phyloP scores from a whole-genome alignment of 1,140 invertebrate species.

The Doryteuthis pealeii region DNA sequence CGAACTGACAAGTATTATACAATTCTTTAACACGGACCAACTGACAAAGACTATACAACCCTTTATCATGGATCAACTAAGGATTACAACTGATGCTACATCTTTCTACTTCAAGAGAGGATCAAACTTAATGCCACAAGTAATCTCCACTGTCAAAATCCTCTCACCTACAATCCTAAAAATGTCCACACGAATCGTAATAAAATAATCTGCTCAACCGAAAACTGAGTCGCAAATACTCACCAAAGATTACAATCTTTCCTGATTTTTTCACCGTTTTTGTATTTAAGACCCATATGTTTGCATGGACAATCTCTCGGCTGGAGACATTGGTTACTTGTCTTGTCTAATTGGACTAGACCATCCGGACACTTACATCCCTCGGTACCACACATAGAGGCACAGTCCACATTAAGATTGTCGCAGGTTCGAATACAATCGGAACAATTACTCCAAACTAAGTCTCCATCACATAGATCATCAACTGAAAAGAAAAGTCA shows the following conservation, averaged over 20 bases:
- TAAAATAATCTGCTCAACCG: too few species aligned
- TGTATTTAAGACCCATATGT: constrained; percentile 61
- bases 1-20: too few species aligned
- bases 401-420: constrained; percentile 17
- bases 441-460: constrained; percentile 17
- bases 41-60: too few species aligned
- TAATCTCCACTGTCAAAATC: too few species aligned
- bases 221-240: constrained; percentile 40
- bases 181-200: too few species aligned
- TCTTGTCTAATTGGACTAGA: neutral
- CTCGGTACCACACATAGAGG: neutral
- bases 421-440: constrained; percentile 17
- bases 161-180: too few species aligned
- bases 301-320: neutral
- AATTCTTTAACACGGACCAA: too few species aligned
- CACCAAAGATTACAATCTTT: constrained; percentile 84
- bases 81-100: too few species aligned
- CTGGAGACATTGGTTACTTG: neutral
- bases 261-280: constrained; percentile 73
- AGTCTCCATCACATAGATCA: neutral
- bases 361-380: constrained; percentile 6
- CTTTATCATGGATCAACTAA: too few species aligned
- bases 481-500: neutral
- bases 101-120: too few species aligned
- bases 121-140: too few species aligned